Evolutionary conservation across 2,113 vertebrate species (phyloP), one percentile per base, ranked within the genome.

Genomic region (Sisor rabdophorus): DNA sequence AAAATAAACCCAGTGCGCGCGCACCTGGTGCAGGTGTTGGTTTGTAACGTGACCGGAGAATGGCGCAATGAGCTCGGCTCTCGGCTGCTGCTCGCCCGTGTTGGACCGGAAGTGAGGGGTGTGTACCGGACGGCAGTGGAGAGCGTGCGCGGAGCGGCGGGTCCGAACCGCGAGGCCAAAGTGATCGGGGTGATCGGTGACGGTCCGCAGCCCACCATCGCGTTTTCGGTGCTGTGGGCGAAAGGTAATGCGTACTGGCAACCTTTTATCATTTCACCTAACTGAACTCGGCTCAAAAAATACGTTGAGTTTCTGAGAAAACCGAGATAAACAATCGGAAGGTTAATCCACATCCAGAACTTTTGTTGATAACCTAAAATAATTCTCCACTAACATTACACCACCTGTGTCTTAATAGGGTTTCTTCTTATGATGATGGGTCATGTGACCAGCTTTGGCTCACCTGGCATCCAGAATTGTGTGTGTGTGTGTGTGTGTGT

Each of bases 221-320:
- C 81, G 15, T 82, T 85, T 17, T 78, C 80, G 2, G 84, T 82
- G 58, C 30, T 76, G 67, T 85, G 84, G 84, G 48, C 63, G 16
- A 73, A 64, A 75, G 82, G 81, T 83, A 71, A 70, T 11, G 3
- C n/a, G 9, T 0, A 10, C n/a, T 13, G 63, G n/a, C 13, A 44
- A n/a, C 12, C 15, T 9, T 55, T 26, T 6, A 20, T 28, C 20
- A 30, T 4, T 4, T 11, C 28, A n/a, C 32, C 32, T 63, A 32
- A 9, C 9, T 44, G 32, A 36, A 36, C 32, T 4, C 32, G 7
- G 32, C 32, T 36, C 3, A 36, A 7, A 3, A 3, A 7, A 36
- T 7, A 4, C 3, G 7, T 36, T 36, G 32, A 7, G 32, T 36
- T 36, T 36, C 7, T 36, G 32, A 36, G 32, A 36, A 36, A 36